Base-by-base conservation (phyloP, 2,888 invertebrate species). In the Ethmia dodecea region DNA sequence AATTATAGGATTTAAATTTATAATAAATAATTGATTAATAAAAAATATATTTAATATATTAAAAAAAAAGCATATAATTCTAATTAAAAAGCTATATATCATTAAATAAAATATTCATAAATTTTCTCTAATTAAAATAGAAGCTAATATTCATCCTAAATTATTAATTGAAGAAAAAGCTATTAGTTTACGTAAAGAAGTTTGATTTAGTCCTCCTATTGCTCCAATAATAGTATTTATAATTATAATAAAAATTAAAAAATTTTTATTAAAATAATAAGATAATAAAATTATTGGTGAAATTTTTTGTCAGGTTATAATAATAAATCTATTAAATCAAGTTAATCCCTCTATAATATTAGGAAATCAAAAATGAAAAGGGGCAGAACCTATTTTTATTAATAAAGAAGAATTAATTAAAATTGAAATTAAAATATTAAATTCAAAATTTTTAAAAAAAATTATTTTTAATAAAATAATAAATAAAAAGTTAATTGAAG, bases 301-400 rank as follows among this genome's bases (percentile, higher is more conserved):
- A 76, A 90, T 86, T 89, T 90, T 90, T 89, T 90, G 90, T 80
- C 89, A 89, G 0, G 88, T 88, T 74, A 89, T 74, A 77, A 89
- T 62, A 57, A 89, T 71, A 55, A 89, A 66, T 41, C 72, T 63
- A 70, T 88, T 89, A 45, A 79, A 62, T 89, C 89, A 90, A 15
- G 64, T 71, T 77, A 89, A 50, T 2, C 88, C 88, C 77, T 88
- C 88, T 51, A 88, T 79, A 60, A 90, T 77, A 73, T 84, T 86
- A 0, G 88, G 88, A 13, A 88, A 89, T 86, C 89, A 90, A 55
- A 87, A 88, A 67, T 89, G 88, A 33, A 90, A 88, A 0, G 89
- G 89, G 4, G 83, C 70, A 0, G 87, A 75, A 47, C 89, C 89
- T 78, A 86, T 83, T 87, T 89, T 89, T 72, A 87, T 67, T 61